These are phyloP conservation scores for Neosalanx taihuensis DNA, from an alignment of 2,797 vertebrate species.

Conservation along the genomic window DNA sequence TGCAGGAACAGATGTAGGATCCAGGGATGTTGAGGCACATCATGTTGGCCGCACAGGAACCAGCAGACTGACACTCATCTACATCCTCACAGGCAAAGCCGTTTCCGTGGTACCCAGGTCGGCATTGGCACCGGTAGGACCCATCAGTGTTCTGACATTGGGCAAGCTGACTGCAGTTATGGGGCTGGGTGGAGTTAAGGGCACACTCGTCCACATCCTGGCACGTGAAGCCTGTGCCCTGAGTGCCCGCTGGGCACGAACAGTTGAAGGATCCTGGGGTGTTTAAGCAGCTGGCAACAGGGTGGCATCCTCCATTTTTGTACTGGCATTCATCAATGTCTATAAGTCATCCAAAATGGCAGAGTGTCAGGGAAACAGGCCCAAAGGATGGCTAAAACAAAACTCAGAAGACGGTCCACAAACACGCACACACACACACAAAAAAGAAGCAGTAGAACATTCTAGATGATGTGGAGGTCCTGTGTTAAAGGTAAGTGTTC, in stretches of 20 bases:
- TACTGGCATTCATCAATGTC: slow-evolving; percentile 85
- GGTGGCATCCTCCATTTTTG: slow-evolving; percentile 80
- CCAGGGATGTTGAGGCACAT: slow-evolving; percentile 73
- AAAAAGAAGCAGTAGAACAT: slow-evolving; percentile 14
- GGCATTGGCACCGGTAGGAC: slow-evolving; percentile 75
- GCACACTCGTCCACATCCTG: slow-evolving; percentile 78
- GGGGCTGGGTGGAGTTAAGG: slow-evolving; percentile 51
- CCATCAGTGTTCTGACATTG: slow-evolving; percentile 72
- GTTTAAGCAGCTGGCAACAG: slow-evolving; percentile 75
- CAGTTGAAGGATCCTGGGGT: slow-evolving; percentile 72
- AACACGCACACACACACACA: slow-evolving; percentile 20
- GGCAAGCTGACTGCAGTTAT: slow-evolving; percentile 73
- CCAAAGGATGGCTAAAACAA: slow-evolving; percentile 54
- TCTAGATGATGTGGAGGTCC: neutral
- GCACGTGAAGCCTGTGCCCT: slow-evolving; percentile 75
- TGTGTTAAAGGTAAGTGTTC: neutral
- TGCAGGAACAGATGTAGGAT: slow-evolving; percentile 72
- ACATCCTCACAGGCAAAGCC: slow-evolving; percentile 72
- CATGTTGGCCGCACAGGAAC: slow-evolving; percentile 66
- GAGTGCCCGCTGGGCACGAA: slow-evolving; percentile 70
- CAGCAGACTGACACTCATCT: slow-evolving; percentile 70
- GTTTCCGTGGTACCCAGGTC: slow-evolving; percentile 71
- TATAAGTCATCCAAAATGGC: slow-evolving; percentile 86
- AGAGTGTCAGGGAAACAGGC: slow-evolving; percentile 75
- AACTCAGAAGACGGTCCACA: slow-evolving; percentile 49